Evolutionary conservation across 2,113 vertebrate species (phyloP), one percentile per base, ranked within the genome.

Genomic region (Haliaeetus leucogaster): DNA sequence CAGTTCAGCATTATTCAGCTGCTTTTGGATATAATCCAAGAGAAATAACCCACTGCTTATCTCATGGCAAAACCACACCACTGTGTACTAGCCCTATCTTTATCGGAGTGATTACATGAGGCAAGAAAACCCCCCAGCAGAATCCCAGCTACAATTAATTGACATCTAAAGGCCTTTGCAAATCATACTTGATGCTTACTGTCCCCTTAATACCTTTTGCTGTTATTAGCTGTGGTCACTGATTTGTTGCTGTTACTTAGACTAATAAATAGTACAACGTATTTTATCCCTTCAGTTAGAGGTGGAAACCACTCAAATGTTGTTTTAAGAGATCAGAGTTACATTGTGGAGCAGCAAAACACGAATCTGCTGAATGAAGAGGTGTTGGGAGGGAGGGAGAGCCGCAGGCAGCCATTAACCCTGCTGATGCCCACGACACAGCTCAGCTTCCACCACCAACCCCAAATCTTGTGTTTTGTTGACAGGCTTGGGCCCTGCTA

Each of bases 401-500:
- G 34, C 25, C 25, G 14, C 12, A 34, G 19, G 25, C 55, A 89
- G 26, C 36, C 2, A 0, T 29, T 62, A 42, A 43, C 20, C 42
- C 22, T 4, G 2, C 62, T 38, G 52, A 48, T 73, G 26, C 29
- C 32, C 20, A 26, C 0, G 0, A 47, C 36, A 19, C 11, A 8
- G 50, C 43, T 73, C 48, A n/a, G 43, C 43, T 70, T 63, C 55
- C 29, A 65, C 17, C 9, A 11, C 22, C 55, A 48, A 18, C 27
- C 17, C 48, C 58, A 78, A 8, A 86, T 10, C 42, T 36, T 21
- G 9, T 42, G 29, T 20, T 86, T 84, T 38, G 40, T 16, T 48
- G 48, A 40, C 45, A 63, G 18, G 22, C 13, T 42, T 15, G 13
- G 29, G 14, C 27, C 14, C 61, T 79, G 29, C 30, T 81, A 42